Conservation (phyloP, 2,113 vertebrate genomes). For the Orthonyx spaldingii region DNA sequence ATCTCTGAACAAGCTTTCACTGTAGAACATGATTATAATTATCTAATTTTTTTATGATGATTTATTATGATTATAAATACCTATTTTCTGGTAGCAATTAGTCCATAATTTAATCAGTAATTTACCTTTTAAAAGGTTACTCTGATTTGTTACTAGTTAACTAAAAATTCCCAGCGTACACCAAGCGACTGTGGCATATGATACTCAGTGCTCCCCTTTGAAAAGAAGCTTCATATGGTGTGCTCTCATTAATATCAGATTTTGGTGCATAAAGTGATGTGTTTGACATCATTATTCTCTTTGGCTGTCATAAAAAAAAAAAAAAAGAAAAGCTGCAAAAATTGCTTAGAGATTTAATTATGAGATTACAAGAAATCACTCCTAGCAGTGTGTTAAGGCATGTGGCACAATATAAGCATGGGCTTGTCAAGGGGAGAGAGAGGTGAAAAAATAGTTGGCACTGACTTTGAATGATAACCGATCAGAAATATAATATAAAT, state of each 20-base stretch:
- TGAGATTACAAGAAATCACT: conserved; percentile 24
- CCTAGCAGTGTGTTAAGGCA: conserved; percentile 9
- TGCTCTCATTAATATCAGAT: neutral
- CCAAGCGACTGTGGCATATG: neutral
- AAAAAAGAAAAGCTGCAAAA: neutral
- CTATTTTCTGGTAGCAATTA: neutral
- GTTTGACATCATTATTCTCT: neutral
- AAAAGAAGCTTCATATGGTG: neutral
- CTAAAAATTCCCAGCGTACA: neutral
- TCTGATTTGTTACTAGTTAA: conserved; percentile 49
- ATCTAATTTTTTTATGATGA: no score
- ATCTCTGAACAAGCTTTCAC: neutral
- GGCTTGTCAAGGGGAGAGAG: neutral
- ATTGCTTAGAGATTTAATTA: conserved; percentile 29
- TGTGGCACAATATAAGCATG: conserved; percentile 12
- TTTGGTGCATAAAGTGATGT: neutral
- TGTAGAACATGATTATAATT: neutral
- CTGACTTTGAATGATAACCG: neutral
- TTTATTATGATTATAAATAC: no score
- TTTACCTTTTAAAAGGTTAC: conserved; percentile 33
- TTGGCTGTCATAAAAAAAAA: neutral
- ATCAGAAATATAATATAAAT: neutral
- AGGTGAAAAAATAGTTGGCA: neutral
- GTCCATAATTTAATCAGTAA: conserved; percentile 32
- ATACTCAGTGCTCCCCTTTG: neutral